Conservation (phyloP, 2,888 invertebrate species). For the Caprella mutica region DNA sequence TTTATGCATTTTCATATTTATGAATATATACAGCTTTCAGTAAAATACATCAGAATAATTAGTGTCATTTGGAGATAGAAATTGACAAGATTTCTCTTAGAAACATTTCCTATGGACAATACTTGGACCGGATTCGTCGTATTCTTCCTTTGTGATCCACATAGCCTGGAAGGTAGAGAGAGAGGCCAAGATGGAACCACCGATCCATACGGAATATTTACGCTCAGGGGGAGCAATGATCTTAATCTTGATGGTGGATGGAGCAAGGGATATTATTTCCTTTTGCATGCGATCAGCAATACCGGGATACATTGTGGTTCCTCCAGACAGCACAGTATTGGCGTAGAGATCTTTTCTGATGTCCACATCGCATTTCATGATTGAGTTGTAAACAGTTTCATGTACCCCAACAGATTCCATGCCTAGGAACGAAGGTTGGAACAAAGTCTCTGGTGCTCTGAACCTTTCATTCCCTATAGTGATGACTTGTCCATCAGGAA, state of each 20-base stretch:
- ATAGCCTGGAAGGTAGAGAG: conserved; percentile 36
- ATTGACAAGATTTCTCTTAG: no score
- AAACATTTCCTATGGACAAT: conserved; percentile 37
- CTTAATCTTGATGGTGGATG: conserved; percentile 37
- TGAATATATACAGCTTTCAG: no score
- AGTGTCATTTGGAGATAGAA: no score
- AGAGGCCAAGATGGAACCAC: conserved; percentile 38
- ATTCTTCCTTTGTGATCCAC: conserved; percentile 35
- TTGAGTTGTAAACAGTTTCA: conserved; percentile 82
- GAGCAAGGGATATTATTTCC: conserved; percentile 45
- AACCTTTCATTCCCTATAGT: conserved; percentile 82
- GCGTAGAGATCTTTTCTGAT: conserved; percentile 52
- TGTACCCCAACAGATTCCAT: conserved; percentile 57
- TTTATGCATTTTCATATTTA: no score
- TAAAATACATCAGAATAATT: no score
- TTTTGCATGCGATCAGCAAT: conserved; percentile 1
- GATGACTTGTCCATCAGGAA: conserved; percentile 84
- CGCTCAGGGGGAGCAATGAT: conserved; percentile 38
- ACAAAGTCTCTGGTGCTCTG: conserved; percentile 65
- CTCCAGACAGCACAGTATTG: conserved; percentile 44
- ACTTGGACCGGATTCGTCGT: conserved; percentile 36
- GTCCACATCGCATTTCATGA: conserved; percentile 90
- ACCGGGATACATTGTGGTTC: conserved; percentile 69
- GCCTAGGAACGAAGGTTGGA: conserved; percentile 50
- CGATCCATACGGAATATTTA: conserved; percentile 39